These are phyloP conservation scores for Epinotia demarniana DNA, from an alignment of 2,888 invertebrate genomes.

Conservation along the genomic window DNA sequence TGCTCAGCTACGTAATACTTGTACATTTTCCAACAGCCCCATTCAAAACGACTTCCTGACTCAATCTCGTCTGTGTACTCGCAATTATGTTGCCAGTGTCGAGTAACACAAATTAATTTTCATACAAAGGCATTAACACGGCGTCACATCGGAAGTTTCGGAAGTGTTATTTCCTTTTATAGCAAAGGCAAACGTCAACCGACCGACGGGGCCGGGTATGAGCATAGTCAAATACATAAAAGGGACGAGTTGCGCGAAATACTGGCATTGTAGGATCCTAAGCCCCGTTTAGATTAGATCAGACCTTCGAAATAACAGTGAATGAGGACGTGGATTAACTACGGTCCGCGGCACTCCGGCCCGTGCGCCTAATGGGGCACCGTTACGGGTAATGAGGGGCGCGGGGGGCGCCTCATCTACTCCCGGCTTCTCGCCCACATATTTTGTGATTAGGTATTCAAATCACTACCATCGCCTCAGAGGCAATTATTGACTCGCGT, in stretches of 20 bases:
- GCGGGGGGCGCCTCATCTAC: constrained; percentile 66
- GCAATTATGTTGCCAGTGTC: constrained; percentile 53
- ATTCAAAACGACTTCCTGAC: constrained; percentile 36
- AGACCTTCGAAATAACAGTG: constrained; percentile 85
- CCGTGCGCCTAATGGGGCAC: constrained; percentile 82
- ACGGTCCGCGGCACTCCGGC: constrained; percentile 83
- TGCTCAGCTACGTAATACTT: constrained; percentile 9
- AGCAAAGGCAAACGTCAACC: constrained; percentile 75
- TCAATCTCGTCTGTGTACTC: constrained; percentile 37
- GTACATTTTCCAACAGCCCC: constrained; percentile 24
- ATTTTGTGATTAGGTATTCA: constrained; percentile 56
- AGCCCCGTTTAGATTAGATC: constrained; percentile 85
- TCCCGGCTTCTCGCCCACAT: constrained; percentile 59
- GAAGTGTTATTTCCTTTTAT: constrained; percentile 79
- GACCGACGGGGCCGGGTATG: constrained; percentile 67
- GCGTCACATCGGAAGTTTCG: constrained; percentile 74
- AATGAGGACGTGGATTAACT: constrained; percentile 85
- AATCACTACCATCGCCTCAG: constrained; percentile 44
- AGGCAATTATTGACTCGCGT: constrained; percentile 10
- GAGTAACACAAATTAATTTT: constrained; percentile 67
- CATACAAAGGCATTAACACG: constrained; percentile 67
- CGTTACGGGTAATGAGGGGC: constrained; percentile 81
- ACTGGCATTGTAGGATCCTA: constrained; percentile 82
- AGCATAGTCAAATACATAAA: constrained; percentile 81
- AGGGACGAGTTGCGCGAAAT: constrained; percentile 82